A percentile compares a stretch with the other conserved stretches of the same genome.
These are phyloP conservation scores for Hippocampus zosterae DNA, from an alignment of 2,113 vertebrate genomes.

Conservation along the genomic window DNA sequence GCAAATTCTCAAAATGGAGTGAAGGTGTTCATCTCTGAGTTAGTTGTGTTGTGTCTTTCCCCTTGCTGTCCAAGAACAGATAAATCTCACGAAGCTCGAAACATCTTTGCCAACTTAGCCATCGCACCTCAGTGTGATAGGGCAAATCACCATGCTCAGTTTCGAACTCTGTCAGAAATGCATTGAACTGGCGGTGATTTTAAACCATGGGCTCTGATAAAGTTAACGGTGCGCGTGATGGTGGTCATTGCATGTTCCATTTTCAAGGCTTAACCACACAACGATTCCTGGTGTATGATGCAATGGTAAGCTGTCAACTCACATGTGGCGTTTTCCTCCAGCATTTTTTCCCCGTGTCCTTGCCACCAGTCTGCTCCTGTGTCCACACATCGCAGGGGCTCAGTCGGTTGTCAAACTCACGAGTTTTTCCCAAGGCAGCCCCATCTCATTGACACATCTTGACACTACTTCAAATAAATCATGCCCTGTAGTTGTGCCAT, in stretches of 20 bases:
- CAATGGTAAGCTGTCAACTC: constrained; percentile 14
- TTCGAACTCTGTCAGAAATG: constrained; percentile 4
- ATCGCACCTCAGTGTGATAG: constrained; percentile 27
- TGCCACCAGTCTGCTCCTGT: constrained; percentile 15
- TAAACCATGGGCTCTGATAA: neutral
- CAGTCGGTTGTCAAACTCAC: constrained; percentile 22
- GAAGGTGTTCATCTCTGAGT: constrained; percentile 14
- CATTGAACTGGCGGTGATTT: neutral
- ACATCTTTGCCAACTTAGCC: constrained; percentile 14
- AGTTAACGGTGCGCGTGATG: constrained; percentile 8
- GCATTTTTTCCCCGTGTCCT: constrained; percentile 13
- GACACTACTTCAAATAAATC: constrained; percentile 28
- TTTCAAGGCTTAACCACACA: constrained; percentile 36
- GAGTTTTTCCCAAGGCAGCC: constrained; percentile 29
- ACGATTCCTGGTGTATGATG: neutral
- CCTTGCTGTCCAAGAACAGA: constrained; percentile 29
- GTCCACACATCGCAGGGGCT: constrained; percentile 11
- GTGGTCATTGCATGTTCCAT: constrained; percentile 29
- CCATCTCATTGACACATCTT: constrained; percentile 34
- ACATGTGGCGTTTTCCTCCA: constrained; percentile 21
- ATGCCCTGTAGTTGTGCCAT: constrained; percentile 17
- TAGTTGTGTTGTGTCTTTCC: constrained; percentile 26
- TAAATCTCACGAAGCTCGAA: constrained; percentile 30
- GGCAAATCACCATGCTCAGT: constrained; percentile 17
- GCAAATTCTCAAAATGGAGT: too few species aligned